Conservation (phyloP, 2,888 invertebrate genomes). For the Lasioglossum lativentre region DNA sequence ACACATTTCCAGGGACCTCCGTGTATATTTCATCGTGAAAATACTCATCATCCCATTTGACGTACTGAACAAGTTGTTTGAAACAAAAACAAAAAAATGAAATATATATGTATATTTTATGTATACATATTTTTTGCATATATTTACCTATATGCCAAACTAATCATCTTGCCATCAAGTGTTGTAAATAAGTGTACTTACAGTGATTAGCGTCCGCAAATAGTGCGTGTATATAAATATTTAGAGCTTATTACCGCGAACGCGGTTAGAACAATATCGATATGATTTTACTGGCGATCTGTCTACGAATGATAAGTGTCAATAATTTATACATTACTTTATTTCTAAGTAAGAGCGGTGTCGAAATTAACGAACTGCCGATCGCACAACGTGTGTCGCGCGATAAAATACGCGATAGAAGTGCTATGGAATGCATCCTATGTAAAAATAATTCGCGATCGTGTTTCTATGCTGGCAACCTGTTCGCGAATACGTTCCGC, state of each 20-base stretch:
- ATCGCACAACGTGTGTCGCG: constrained; percentile 31
- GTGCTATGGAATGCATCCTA: constrained; percentile 1
- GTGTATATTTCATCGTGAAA: constrained; percentile 55
- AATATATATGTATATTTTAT: constrained; percentile 55
- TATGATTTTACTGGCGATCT: constrained; percentile 43
- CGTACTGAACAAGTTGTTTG: constrained; percentile 19
- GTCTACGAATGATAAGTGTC: constrained; percentile 42
- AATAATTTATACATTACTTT: constrained; percentile 37
- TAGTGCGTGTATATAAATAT: constrained; percentile 83
- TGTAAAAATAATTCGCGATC: constrained; percentile 9
- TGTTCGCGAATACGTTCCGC: background rate
- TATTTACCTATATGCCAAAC: constrained; percentile 56
- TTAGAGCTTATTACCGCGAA: constrained; percentile 66
- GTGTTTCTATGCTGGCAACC: background rate
- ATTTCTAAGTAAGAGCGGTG: constrained; percentile 6
- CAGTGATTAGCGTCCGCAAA: constrained; percentile 82
- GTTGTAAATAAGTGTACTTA: constrained; percentile 85
- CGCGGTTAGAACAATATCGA: constrained; percentile 49
- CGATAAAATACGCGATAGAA: constrained; percentile 12
- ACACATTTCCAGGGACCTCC: constrained; percentile 63
- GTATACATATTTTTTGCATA: constrained; percentile 55
- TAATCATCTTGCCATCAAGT: constrained; percentile 80
- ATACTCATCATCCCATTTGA: constrained; percentile 45
- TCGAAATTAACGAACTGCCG: constrained; percentile 43
- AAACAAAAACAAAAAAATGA: constrained; percentile 26